Evolutionary conservation across 2,888 invertebrate genomes (phyloP), one percentile per base, ranked within the genome.

Genomic region (Lithophane socia): DNA sequence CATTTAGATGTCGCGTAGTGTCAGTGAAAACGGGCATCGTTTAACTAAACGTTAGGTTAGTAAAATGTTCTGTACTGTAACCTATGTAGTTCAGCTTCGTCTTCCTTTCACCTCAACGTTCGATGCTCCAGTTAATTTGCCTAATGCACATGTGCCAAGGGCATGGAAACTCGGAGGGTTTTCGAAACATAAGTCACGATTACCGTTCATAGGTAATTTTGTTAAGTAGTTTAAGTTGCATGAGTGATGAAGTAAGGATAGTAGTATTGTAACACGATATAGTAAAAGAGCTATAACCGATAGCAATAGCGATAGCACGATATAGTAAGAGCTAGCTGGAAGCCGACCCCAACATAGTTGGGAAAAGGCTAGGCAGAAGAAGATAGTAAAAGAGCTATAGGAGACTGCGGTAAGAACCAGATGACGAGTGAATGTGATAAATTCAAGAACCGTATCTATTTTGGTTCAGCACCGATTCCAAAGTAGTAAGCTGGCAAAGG

Each of bases 71-170:
- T 47, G 12, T 24, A 18, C 7, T 66, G 47, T 29, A 65, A 49
- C 49, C 0, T 37, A 12, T 16, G 29, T 52, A 67, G 29, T 47
- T n/a, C 16, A 4, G 29, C 12, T 52, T 60, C 79, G 90, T 89
- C 90, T 89, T 92, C 94, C 94, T 94, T 95, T 95, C 95, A 93
- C 92, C 54, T 71, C 71, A 18, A 37, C 56, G 37, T 9, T 66
- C 47, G 54, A 24, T 69, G 90, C 89, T 88, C 89, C 81, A 90
- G 87, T 90, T 91, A 90, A 92, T 80, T 82, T 77, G 90, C 83
- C 89, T 88, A 90, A 92, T 42, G 67, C 42, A 75, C 21, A 37
- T 94, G 93, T 92, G 91, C 94, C 92, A 95, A 94, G 92, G 92
- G 90, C 91, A 89, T 88, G 92, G 83, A 79, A 86, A 85, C 81